These are phyloP conservation scores for Eulithis prunata DNA, from an alignment of 2,888 invertebrate species.

Conservation along the genomic window DNA sequence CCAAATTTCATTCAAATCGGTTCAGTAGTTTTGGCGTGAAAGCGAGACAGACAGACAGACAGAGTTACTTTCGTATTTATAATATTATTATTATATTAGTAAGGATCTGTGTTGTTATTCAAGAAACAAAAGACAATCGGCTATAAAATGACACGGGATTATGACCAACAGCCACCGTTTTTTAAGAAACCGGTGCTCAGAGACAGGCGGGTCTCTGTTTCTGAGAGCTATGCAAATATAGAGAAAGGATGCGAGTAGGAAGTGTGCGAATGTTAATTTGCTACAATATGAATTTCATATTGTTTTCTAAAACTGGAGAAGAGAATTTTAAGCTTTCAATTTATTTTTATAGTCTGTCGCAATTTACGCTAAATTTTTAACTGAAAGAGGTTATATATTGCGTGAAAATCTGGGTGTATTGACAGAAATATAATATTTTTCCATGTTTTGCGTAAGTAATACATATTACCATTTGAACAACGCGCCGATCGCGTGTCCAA, in stretches of 20 bases:
- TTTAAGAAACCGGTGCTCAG: conserved; percentile 2
- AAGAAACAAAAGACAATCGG: neutral
- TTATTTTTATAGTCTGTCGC: neutral
- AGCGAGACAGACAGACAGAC: too few relatives aligned
- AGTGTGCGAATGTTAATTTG: conserved; percentile 44
- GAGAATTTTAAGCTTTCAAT: neutral
- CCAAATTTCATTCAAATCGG: too few relatives aligned
- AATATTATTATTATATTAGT: too few relatives aligned
- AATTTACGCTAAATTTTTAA: neutral
- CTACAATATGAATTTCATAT: neutral
- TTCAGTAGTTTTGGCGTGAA: too few relatives aligned
- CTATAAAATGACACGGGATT: neutral
- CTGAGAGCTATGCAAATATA: conserved; percentile 56
- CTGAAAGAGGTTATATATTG: neutral
- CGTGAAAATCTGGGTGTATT: conserved; percentile 3
- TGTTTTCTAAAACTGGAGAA: neutral
- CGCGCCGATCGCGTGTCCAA: conserved; percentile 52
- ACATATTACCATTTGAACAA: conserved; percentile 57
- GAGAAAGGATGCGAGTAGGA: conserved; percentile 55
- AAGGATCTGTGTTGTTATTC: neutral
- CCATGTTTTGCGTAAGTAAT: conserved; percentile 45
- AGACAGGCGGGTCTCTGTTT: conserved; percentile 9
- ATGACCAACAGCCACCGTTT: neutral
- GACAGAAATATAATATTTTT: conserved; percentile 31
- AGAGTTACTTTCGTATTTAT: too few relatives aligned